Conservation (phyloP, 2,888 invertebrate genomes). For the Rugalucina vietnamica region DNA sequence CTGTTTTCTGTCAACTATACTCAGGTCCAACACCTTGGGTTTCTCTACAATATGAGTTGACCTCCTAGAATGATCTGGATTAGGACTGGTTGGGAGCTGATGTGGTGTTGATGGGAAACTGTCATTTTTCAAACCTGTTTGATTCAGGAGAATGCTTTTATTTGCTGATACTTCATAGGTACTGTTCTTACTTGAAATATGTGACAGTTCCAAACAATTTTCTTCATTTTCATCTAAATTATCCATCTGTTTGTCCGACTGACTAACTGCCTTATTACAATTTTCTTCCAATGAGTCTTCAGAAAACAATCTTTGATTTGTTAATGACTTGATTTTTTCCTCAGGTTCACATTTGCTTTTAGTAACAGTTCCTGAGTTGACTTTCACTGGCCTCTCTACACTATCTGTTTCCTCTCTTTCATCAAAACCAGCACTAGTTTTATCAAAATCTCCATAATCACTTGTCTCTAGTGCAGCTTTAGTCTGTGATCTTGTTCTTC, state of each 20-base stretch:
- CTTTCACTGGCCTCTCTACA: not conserved
- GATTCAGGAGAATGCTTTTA: slow-evolving; percentile 4
- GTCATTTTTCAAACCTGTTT: slow-evolving; percentile 12
- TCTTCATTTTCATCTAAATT: not conserved
- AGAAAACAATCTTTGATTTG: slow-evolving; percentile 24
- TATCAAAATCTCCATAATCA: not conserved
- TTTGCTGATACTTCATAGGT: slow-evolving; percentile 52
- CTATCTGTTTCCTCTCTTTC: slow-evolving; percentile 20
- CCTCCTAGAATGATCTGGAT: slow-evolving; percentile 66
- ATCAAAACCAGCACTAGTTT: not conserved
- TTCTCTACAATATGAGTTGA: slow-evolving; percentile 75
- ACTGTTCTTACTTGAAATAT: slow-evolving; percentile 40
- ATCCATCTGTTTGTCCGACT: not conserved
- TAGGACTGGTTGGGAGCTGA: slow-evolving; percentile 70
- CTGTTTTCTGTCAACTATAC: slow-evolving; percentile 51
- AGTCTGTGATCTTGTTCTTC: not conserved
- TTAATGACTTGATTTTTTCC: not conserved
- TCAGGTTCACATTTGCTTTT: not conserved
- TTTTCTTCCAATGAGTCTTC: slow-evolving; percentile 43
- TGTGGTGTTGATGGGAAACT: slow-evolving; percentile 67
- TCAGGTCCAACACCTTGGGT: slow-evolving; percentile 60
- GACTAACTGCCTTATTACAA: not conserved
- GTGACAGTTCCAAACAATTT: not conserved
- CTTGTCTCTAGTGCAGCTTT: not conserved
- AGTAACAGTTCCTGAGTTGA: not conserved